Evolutionary conservation across 2,888 invertebrate species (phyloP).

Genomic region (Augiades crinisus): DNA sequence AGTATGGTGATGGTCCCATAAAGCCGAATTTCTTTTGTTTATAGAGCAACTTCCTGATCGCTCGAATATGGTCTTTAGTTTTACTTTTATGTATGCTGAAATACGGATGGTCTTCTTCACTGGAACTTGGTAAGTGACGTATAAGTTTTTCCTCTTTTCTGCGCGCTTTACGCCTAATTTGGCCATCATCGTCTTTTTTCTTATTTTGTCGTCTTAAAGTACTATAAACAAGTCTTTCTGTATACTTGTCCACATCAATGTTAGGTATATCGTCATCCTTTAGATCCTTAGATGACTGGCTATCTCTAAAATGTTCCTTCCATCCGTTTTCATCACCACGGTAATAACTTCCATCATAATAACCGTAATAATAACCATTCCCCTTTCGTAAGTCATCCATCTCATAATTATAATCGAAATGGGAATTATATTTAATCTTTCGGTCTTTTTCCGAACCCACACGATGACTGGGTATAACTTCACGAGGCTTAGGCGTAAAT

Average conservation of each 20-base stretch:
- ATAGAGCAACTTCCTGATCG: slow-evolving; percentile 42
- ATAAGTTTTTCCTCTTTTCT: not conserved
- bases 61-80: slow-evolving; percentile 40
- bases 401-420: too few species aligned
- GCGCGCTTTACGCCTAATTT: not conserved
- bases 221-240: not conserved
- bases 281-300: not conserved
- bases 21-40: slow-evolving; percentile 36
- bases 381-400: too few species aligned
- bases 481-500: not conserved
- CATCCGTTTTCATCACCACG: too few species aligned
- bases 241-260: not conserved
- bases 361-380: too few species aligned
- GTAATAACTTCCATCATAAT: too few species aligned
- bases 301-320: not conserved
- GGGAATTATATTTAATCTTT: too few species aligned
- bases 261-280: slow-evolving; percentile 30
- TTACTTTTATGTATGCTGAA: slow-evolving; percentile 30
- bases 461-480: not conserved
- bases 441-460: too few species aligned
- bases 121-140: slow-evolving; percentile 18
- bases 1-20: slow-evolving; percentile 9
- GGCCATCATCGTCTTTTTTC: slow-evolving; percentile 3
- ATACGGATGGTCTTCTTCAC: slow-evolving; percentile 31
- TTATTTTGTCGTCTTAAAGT: slow-evolving; percentile 9